These are phyloP conservation scores for Microctonus brassicae DNA, from an alignment of 2,888 invertebrate genomes.

Conservation along the genomic window DNA sequence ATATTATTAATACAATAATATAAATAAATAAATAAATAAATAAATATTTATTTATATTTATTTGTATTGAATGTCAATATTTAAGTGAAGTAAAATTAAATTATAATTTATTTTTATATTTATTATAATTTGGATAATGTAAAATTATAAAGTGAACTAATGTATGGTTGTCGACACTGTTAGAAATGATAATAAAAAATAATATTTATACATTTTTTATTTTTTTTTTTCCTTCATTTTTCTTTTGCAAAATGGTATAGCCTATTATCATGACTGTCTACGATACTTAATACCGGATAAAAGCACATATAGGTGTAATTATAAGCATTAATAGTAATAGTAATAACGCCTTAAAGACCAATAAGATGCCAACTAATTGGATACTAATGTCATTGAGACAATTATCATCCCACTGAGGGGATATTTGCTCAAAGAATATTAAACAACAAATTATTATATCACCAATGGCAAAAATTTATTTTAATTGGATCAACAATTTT, in stretches of 20 bases:
- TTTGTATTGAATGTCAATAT: no score
- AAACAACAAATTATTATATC: constrained; percentile 50
- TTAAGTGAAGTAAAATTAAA: no score
- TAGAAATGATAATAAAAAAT: background rate
- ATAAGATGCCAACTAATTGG: constrained; percentile 68
- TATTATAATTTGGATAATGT: no score
- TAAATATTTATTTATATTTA: no score
- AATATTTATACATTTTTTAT: background rate
- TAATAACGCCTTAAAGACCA: constrained; percentile 64
- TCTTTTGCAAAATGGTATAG: background rate
- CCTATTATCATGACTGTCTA: constrained; percentile 7
- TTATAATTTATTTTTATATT: no score
- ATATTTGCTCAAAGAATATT: constrained; percentile 45
- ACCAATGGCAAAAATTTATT: background rate
- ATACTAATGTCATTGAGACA: constrained; percentile 63
- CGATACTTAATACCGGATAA: constrained; percentile 62
- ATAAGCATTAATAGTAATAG: constrained; percentile 52
- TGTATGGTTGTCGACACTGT: background rate
- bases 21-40: background rate
- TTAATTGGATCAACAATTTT: background rate
- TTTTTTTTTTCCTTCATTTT: background rate
- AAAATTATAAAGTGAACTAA: background rate
- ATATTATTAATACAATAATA: no score
- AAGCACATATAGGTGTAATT: constrained; percentile 62
- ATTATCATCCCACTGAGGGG: constrained; percentile 58